A percentile compares a stretch with the other conserved stretches of the same genome.
Conservation (phyloP, 2,888 invertebrate genomes). For the Holacanthella duospinosa region DNA sequence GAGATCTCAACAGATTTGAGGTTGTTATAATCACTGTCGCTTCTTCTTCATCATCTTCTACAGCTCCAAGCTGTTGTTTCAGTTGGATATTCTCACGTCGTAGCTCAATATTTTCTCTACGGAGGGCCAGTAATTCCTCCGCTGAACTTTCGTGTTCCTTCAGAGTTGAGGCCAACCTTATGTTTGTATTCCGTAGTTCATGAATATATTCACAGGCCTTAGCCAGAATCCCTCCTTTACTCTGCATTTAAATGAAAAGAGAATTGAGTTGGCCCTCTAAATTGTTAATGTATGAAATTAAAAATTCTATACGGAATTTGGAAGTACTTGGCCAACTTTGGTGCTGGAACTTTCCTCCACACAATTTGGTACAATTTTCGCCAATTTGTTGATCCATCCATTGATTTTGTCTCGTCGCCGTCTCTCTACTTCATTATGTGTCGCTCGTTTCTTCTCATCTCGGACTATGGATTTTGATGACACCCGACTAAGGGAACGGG, state of each 20-base stretch:
- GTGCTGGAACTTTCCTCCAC: slow-evolving; percentile 45
- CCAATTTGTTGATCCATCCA: slow-evolving; percentile 87
- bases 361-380: slow-evolving; percentile 75
- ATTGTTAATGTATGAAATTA: neutral
- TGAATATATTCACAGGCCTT: slow-evolving; percentile 91
- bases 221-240: slow-evolving; percentile 88
- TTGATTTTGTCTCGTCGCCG: slow-evolving; percentile 90
- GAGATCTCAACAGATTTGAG: slow-evolving; percentile 17
- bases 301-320: slow-evolving; percentile 16
- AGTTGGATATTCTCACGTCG: slow-evolving; percentile 66
- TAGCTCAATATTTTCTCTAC: slow-evolving; percentile 59
- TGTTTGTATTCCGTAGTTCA: slow-evolving; percentile 67
- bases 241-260: slow-evolving; percentile 47
- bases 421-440: slow-evolving; percentile 92
- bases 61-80: slow-evolving; percentile 49
- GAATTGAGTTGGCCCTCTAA: neutral
- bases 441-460: slow-evolving; percentile 55
- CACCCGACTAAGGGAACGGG: slow-evolving; percentile 25
- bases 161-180: slow-evolving; percentile 54
- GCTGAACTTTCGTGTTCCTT: slow-evolving; percentile 62
- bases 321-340: slow-evolving; percentile 50
- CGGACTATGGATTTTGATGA: slow-evolving; percentile 26
- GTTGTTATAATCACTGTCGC: slow-evolving; percentile 33
- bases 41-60: slow-evolving; percentile 37
- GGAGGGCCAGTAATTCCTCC: slow-evolving; percentile 58